Conservation (phyloP, 2,797 vertebrate species). For the Linurgus olivaceus region DNA sequence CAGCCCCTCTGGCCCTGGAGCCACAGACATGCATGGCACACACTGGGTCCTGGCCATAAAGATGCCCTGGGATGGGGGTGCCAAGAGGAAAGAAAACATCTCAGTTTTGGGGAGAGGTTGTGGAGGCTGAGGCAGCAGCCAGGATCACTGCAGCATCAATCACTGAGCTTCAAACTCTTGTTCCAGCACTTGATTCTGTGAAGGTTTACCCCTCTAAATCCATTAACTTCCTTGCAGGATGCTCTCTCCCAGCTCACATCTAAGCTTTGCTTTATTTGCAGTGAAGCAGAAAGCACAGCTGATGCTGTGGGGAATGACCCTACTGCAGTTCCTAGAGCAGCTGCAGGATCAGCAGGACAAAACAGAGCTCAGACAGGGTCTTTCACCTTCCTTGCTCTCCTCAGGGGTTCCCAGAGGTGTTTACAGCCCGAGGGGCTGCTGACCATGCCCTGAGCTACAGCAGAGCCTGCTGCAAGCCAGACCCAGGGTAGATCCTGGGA, state of each 20-base stretch:
- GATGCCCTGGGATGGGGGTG: fast-evolving
- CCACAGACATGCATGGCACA: fast-evolving
- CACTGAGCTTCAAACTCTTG: neutral
- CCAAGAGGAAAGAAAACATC: neutral
- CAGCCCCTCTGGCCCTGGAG: neutral
- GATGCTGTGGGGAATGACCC: neutral
- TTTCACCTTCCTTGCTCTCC: neutral
- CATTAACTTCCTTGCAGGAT: neutral
- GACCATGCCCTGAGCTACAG: neutral
- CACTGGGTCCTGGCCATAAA: fast-evolving
- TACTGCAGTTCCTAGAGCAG: neutral
- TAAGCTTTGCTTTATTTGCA: neutral
- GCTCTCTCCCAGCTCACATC: neutral
- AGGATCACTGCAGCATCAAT: neutral
- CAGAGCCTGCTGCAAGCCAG: constrained; percentile 22
- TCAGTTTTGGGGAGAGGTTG: fast-evolving
- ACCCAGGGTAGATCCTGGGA: neutral
- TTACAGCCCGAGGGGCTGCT: neutral
- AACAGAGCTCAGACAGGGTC: neutral
- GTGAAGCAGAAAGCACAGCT: neutral
- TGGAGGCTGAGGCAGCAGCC: neutral
- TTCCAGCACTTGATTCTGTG: neutral
- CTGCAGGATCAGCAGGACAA: neutral
- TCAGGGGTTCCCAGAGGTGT: neutral
- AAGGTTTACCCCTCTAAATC: neutral